Conservation (phyloP, 2,888 invertebrate species). For the Drosophila atripex region DNA sequence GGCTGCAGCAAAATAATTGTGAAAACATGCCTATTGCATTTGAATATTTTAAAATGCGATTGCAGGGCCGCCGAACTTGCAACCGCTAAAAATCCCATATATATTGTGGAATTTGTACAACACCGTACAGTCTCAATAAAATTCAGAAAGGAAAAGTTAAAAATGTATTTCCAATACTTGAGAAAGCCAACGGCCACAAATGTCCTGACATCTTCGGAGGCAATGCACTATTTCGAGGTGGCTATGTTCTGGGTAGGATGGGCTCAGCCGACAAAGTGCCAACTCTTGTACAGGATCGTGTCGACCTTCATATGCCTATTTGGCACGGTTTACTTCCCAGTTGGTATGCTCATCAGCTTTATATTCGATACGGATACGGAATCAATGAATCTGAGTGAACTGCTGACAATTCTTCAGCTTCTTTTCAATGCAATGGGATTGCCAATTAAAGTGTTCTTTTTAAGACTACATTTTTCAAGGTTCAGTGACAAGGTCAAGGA, state of each 20-base stretch:
- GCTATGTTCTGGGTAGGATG: neutral
- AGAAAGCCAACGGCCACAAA: neutral
- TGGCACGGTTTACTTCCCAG: neutral
- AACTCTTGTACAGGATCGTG: neutral
- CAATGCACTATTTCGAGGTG: neutral
- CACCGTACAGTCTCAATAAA: neutral
- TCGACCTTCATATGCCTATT: neutral
- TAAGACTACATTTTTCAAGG: constrained; percentile 8
- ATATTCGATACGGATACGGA: constrained; percentile 17
- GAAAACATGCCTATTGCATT: constrained; percentile 1
- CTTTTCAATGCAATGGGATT: constrained; percentile 42
- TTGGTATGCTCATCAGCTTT: constrained; percentile 35
- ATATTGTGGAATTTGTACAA: neutral
- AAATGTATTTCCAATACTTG: constrained; percentile 1
- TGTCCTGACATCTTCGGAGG: neutral
- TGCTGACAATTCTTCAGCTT: constrained; percentile 53
- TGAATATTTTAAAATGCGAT: neutral
- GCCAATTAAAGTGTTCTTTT: constrained; percentile 19
- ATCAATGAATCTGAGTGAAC: constrained; percentile 47
- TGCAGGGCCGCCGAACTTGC: neutral
- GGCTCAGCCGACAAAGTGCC: neutral
- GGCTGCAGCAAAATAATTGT: neutral
- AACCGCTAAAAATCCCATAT: neutral
- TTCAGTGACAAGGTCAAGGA: neutral
- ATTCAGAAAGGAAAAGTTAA: neutral